A percentile compares a stretch with the other conserved stretches of the same genome.
These are phyloP conservation scores for Euzetes globulus DNA, from an alignment of 2,888 invertebrate species.

Conservation along the genomic window DNA sequence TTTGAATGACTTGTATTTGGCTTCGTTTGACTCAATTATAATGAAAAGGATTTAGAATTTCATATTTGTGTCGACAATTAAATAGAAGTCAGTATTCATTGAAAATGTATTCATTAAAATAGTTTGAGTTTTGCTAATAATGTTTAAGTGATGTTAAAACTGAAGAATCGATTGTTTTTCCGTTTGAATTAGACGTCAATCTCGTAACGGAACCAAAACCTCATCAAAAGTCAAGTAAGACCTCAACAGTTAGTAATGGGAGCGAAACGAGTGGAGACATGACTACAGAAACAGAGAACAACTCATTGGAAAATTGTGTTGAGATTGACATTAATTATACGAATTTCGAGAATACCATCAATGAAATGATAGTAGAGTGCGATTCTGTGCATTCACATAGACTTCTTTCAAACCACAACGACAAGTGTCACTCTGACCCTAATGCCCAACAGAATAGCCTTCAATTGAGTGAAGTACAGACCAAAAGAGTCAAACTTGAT, in stretches of 20 bases:
- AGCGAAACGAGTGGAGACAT: conserved; percentile 10
- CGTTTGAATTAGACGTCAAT: conserved; percentile 12
- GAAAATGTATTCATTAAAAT: no score
- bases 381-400: neutral
- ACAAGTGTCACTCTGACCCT: neutral
- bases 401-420: neutral
- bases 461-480: neutral
- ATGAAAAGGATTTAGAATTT: no score
- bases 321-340: conserved; percentile 10
- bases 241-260: conserved; percentile 23
- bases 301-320: neutral
- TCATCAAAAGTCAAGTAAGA: conserved; percentile 26
- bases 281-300: neutral
- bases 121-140: neutral
- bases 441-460: neutral
- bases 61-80: no score
- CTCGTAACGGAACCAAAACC: conserved; percentile 28
- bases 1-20: no score
- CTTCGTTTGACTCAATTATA: no score
- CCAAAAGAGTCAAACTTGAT: conserved; percentile 16
- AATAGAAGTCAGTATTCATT: no score
- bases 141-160: neutral
- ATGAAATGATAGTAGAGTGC: neutral
- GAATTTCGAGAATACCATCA: neutral
- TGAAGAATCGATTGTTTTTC: neutral